These are phyloP conservation scores for Porites lutea DNA, from an alignment of 64 coral and sea anemone species.

Conservation along the genomic window DNA sequence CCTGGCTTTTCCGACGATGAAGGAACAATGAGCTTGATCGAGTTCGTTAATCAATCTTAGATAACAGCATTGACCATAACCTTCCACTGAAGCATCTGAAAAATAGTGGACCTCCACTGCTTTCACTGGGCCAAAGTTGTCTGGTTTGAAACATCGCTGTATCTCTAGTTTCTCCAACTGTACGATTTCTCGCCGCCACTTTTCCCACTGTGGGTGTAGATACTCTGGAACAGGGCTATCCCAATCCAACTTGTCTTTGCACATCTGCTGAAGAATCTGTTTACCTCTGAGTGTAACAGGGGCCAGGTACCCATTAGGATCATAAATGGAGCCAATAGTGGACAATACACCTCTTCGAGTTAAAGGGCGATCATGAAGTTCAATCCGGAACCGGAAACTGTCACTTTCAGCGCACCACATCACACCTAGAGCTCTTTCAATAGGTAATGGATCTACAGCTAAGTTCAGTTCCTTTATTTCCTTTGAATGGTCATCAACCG, in stretches of 20 bases:
- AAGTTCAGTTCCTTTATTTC: neutral
- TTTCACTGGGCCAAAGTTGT: neutral
- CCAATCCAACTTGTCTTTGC: conserved; percentile 31
- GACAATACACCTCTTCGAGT: neutral
- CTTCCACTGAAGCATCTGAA: conserved; percentile 18
- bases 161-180: conserved; percentile 36
- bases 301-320: conserved; percentile 22
- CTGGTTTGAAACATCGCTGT: conserved; percentile 35
- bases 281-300: conserved; percentile 9
- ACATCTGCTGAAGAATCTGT: conserved; percentile 60
- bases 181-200: conserved; percentile 20
- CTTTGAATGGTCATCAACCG: conserved; percentile 23
- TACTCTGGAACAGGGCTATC: conserved; percentile 30
- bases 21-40: conserved; percentile 45
- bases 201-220: conserved; percentile 31
- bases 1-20: conserved; percentile 32
- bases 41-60: conserved; percentile 45
- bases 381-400: conserved; percentile 33
- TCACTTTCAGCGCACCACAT: neutral
- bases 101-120: conserved; percentile 45
- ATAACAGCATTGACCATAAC: conserved; percentile 53
- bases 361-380: neutral
- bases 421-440: too few relatives aligned
- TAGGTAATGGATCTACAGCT: too few relatives aligned
- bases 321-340: conserved; percentile 29